phyloP scores from a whole-genome alignment of 2,888 invertebrate genomes.

The Allolobophora icterica region DNA sequence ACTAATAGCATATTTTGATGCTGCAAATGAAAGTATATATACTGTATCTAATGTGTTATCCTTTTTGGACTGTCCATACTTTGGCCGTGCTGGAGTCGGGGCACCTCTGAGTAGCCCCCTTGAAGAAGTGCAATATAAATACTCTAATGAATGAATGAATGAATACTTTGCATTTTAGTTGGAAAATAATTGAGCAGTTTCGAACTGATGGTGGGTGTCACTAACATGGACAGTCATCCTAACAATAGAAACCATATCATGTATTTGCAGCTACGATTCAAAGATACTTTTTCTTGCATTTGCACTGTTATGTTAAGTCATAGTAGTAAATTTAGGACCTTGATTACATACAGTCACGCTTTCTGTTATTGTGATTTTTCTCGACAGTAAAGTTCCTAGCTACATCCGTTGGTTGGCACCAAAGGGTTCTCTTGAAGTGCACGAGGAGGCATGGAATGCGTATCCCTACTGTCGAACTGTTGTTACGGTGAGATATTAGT shows the following conservation, averaged over 20 bases:
- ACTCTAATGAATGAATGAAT: too few species aligned
- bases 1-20: not conserved
- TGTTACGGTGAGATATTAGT: conserved; percentile 57
- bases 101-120: too few species aligned
- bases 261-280: not conserved
- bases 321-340: not conserved
- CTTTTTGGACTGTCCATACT: too few species aligned
- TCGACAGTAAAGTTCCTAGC: conserved; percentile 87
- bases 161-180: not conserved
- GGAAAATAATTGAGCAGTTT: not conserved
- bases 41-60: too few species aligned
- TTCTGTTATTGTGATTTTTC: not conserved
- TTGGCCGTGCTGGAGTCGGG: too few species aligned
- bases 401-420: conserved; percentile 91
- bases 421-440: conserved; percentile 92
- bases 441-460: conserved; percentile 99
- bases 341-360: not conserved
- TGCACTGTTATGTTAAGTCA: not conserved
- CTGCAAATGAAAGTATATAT: not conserved
- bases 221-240: not conserved
- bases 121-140: too few species aligned
- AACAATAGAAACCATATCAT: not conserved
- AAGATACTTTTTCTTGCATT: not conserved
- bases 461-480: conserved; percentile 96
- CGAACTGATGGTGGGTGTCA: not conserved